Percentiles rank a stretch among this genome's conserved stretches.
Conservation (phyloP, 1,140 invertebrate genomes). For the Dendroctonus valens region DNA sequence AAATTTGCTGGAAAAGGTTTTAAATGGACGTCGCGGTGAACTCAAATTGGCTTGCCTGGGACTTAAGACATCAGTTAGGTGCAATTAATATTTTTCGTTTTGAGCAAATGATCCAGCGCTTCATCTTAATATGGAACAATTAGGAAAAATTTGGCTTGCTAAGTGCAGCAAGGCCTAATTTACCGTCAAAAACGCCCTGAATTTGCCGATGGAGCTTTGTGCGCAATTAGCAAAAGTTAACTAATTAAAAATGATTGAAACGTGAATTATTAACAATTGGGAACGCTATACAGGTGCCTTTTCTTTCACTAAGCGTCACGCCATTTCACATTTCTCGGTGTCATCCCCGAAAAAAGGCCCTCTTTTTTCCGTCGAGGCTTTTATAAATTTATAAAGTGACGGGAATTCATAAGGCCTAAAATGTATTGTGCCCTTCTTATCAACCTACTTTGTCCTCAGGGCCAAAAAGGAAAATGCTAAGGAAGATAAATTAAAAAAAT, state of each 20-base stretch:
- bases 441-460: conserved; percentile 23
- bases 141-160: too few relatives aligned
- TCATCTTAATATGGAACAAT: too few relatives aligned
- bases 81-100: too few relatives aligned
- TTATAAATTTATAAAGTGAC: conserved; percentile 28
- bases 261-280: conserved; percentile 8
- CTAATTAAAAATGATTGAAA: not conserved
- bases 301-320: conserved; percentile 20
- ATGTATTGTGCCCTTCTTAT: conserved; percentile 28
- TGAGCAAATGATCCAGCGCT: too few relatives aligned
- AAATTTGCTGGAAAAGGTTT: conserved; percentile 30
- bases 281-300: conserved; percentile 8
- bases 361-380: conserved; percentile 15
- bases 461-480: conserved; percentile 23
- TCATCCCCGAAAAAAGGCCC: conserved; percentile 10
- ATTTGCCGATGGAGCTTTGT: too few relatives aligned
- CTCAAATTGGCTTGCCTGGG: conserved; percentile 15
- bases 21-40: conserved; percentile 27
- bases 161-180: too few relatives aligned
- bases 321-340: conserved; percentile 18
- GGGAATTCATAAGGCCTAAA: conserved; percentile 24
- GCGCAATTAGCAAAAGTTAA: too few relatives aligned
- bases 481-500: conserved; percentile 28
- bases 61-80: conserved; percentile 17
- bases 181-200: too few relatives aligned